A percentile compares a stretch with the other conserved stretches of the same genome.
Evolutionary conservation across 2,888 invertebrate genomes (phyloP).

Genomic region (Papilio elwesi): DNA sequence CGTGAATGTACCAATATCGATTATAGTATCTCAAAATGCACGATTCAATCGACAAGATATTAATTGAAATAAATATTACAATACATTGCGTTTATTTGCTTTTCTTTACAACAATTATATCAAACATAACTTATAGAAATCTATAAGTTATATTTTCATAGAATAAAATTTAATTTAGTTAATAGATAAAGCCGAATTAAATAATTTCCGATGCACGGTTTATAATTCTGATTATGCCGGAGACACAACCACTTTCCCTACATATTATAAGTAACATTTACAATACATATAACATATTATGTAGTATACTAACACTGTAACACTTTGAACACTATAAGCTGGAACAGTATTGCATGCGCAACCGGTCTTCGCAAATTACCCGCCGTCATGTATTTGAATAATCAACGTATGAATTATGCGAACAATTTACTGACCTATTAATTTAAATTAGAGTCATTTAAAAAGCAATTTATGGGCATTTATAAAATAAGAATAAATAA

Average conservation of each 20-base stretch:
- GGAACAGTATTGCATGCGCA: slow-evolving; percentile 12
- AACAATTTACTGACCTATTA: slow-evolving; percentile 13
- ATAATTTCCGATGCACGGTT: background rate
- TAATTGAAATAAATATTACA: too few relatives aligned
- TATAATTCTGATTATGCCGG: too few relatives aligned
- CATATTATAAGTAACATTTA: too few relatives aligned
- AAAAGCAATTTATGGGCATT: background rate
- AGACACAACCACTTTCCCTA: too few relatives aligned
- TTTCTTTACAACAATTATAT: too few relatives aligned
- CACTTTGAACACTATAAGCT: background rate
- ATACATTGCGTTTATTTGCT: too few relatives aligned
- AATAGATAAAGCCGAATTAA: background rate
- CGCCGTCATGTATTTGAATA: slow-evolving; percentile 11
- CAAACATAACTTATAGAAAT: too few relatives aligned
- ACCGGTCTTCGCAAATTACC: background rate
- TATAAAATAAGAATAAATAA: background rate
- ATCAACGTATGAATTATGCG: background rate
- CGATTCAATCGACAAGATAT: background rate
- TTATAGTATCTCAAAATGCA: background rate
- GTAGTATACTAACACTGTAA: too few relatives aligned
- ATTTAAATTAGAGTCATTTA: slow-evolving; percentile 12
- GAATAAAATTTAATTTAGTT: background rate
- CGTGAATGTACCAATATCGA: background rate
- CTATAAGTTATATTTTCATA: background rate
- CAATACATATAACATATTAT: too few relatives aligned